Percentiles rank a stretch among this genome's conserved stretches.
phyloP scores from a whole-genome alignment of 2,113 vertebrate species.

The Hemiprocne comata region DNA sequence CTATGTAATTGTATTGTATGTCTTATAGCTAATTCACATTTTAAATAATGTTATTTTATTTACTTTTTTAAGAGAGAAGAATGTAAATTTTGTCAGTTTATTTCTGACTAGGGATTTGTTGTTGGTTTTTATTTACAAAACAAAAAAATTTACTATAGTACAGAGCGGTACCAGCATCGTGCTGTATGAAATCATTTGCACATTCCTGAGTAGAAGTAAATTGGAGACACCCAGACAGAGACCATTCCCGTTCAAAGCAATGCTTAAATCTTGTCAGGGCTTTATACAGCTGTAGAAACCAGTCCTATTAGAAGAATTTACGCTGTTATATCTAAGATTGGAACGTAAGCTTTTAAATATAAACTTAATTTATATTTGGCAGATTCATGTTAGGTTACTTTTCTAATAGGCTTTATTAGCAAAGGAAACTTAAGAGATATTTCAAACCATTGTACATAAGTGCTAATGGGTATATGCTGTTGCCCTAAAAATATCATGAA shows the following conservation, averaged over 20 bases:
- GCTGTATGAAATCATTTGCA: constrained; percentile 81
- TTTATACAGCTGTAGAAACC: constrained; percentile 61
- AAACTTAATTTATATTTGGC: constrained; percentile 66
- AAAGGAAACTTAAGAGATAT: constrained; percentile 58
- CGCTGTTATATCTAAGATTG: constrained; percentile 34
- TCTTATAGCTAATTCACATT: constrained; percentile 91
- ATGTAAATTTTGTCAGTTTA: constrained; percentile 87
- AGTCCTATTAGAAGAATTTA: constrained; percentile 47
- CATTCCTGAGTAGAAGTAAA: constrained; percentile 75
- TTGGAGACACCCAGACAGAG: constrained; percentile 64
- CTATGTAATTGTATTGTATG: constrained; percentile 94
- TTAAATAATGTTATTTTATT: constrained; percentile 92
- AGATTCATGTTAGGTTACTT: constrained; percentile 56
- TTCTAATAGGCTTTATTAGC: constrained; percentile 58
- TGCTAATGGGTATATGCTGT: constrained; percentile 47
- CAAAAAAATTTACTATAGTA: constrained; percentile 75
- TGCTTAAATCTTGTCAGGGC: constrained; percentile 50
- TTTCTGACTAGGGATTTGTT: constrained; percentile 83
- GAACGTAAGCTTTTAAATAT: constrained; percentile 64
- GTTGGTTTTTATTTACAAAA: constrained; percentile 82
- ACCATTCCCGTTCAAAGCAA: constrained; percentile 56
- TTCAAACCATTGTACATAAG: constrained; percentile 46
- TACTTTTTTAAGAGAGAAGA: constrained; percentile 89
- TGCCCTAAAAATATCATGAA: constrained; percentile 51
- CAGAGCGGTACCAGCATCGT: constrained; percentile 79